These are phyloP conservation scores for Geophilus truncorum DNA, from an alignment of 2,888 invertebrate genomes.

Conservation along the genomic window DNA sequence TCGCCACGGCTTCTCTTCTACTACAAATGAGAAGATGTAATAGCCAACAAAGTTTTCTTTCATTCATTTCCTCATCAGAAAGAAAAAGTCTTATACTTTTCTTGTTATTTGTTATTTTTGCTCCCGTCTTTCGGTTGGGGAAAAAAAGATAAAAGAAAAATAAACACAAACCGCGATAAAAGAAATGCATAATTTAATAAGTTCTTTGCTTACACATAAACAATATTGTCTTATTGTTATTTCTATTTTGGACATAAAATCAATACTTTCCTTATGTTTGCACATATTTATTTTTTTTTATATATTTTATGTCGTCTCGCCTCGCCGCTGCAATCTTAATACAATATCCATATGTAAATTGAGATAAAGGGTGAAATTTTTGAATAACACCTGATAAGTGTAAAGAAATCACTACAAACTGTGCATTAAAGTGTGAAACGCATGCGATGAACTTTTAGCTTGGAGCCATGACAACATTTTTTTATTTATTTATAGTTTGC, in stretches of 20 bases:
- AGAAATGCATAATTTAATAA: too few relatives aligned
- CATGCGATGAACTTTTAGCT: too few relatives aligned
- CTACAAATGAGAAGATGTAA: background rate
- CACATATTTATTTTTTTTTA: background rate
- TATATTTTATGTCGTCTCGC: background rate
- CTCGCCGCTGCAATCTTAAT: background rate
- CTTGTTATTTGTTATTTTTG: too few relatives aligned
- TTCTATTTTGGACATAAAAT: background rate
- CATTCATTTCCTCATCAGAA: background rate
- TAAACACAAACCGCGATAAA: background rate
- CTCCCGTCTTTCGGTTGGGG: too few relatives aligned
- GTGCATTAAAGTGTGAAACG: too few relatives aligned
- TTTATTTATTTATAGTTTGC: too few relatives aligned
- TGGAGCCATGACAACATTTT: too few relatives aligned
- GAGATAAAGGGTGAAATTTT: too few relatives aligned
- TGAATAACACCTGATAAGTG: too few relatives aligned
- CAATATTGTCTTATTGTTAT: background rate
- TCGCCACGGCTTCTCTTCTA: background rate
- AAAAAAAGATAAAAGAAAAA: background rate
- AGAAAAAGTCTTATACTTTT: too few relatives aligned
- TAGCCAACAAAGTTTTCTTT: background rate
- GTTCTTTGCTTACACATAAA: background rate
- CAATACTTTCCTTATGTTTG: background rate
- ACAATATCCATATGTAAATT: background rate
- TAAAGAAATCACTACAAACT: too few relatives aligned